Evolutionary conservation across 2,113 vertebrate genomes (phyloP).

Genomic region (Anguilla rostrata): DNA sequence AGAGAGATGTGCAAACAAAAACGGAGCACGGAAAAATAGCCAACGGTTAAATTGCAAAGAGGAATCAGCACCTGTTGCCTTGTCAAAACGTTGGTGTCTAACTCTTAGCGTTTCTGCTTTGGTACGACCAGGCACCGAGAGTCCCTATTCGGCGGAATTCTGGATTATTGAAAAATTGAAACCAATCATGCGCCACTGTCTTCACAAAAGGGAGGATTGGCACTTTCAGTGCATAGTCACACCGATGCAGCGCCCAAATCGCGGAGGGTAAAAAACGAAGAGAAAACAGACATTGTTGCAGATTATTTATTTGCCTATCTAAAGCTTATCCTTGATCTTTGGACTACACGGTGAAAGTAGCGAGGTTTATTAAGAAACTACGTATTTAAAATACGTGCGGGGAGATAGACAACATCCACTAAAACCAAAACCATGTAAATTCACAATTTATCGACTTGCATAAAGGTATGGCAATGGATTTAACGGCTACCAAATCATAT

Average conservation of each 20-base stretch:
- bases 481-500: not conserved
- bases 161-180: constrained; percentile 21
- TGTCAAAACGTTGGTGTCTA: not conserved
- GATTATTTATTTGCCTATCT: not conserved
- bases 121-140: constrained; percentile 6
- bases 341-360: constrained; percentile 2
- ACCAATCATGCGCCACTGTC: constrained; percentile 31
- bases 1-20: not conserved
- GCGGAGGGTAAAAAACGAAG: not conserved
- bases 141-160: constrained; percentile 26
- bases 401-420: not conserved
- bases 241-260: constrained; percentile 9
- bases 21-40: not conserved
- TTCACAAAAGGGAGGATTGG: constrained; percentile 31
- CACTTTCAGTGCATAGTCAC: constrained; percentile 8
- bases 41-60: not conserved
- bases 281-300: not conserved
- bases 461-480: not conserved
- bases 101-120: constrained; percentile 15
- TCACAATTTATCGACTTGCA: constrained; percentile 7
- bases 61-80: not conserved
- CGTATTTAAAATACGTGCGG: not conserved
- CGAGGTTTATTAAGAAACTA: not conserved
- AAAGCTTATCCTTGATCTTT: not conserved
- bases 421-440: not conserved